Conservation (phyloP, 2,797 vertebrate species). For the Galago senegalensis region DNA sequence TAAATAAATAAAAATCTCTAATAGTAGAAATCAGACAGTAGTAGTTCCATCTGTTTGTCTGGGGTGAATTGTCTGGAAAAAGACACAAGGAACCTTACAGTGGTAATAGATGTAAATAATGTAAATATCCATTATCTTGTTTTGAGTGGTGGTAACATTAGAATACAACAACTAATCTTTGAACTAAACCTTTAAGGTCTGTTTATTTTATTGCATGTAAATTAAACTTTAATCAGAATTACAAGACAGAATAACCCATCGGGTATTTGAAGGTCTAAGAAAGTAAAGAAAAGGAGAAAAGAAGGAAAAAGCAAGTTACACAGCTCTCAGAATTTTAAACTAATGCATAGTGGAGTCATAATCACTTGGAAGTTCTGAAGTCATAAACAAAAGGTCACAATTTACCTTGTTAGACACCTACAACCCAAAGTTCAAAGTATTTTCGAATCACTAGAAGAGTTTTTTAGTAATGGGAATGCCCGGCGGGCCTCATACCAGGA, state of each 20-base stretch:
- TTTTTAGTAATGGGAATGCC: background rate
- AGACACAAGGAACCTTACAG: background rate
- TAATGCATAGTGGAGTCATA: background rate
- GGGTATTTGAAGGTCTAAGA: background rate
- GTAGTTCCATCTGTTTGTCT: background rate
- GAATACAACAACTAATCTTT: background rate
- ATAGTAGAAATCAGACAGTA: background rate
- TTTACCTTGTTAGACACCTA: background rate
- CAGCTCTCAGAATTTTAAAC: background rate
- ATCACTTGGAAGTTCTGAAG: background rate
- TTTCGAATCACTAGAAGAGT: background rate
- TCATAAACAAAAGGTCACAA: background rate
- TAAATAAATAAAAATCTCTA: background rate
- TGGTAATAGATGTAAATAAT: background rate
- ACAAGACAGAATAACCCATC: background rate
- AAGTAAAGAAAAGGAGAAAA: background rate
- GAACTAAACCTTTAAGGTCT: background rate
- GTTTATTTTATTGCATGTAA: background rate
- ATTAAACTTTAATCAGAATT: background rate
- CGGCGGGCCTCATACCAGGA: background rate
- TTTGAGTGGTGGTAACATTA: background rate
- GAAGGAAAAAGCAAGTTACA: background rate
- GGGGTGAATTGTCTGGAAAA: background rate
- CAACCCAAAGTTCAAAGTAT: background rate
- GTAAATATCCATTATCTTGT: background rate